Evolutionary conservation across 2,113 vertebrate species (phyloP).

Genomic region (Nesoenas mayeri): DNA sequence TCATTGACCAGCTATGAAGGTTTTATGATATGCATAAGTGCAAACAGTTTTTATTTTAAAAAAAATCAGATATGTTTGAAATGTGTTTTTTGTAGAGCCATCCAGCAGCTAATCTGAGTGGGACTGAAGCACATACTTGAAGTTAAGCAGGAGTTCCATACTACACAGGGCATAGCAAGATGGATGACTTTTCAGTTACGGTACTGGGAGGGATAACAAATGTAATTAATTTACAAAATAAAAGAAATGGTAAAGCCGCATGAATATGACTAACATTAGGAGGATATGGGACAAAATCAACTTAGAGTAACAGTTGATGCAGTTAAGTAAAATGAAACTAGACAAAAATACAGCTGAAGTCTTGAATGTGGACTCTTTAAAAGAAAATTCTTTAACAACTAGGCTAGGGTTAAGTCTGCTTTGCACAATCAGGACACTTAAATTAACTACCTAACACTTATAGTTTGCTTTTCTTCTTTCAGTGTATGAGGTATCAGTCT

Average conservation of each 20-base stretch:
- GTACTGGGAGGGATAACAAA: not conserved
- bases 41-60: not conserved
- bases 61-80: not conserved
- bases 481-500: not conserved
- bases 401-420: not conserved
- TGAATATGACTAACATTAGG: not conserved
- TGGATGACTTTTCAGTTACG: not conserved
- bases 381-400: not conserved
- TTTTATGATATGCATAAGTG: not conserved
- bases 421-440: not conserved
- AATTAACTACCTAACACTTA: not conserved
- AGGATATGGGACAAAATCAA: not conserved
- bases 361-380: not conserved
- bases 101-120: not conserved
- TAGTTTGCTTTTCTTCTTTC: not conserved
- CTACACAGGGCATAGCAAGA: not conserved
- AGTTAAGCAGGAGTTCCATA: not conserved
- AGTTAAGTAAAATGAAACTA: not conserved
- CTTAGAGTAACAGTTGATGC: not conserved
- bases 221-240: not conserved
- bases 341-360: not conserved
- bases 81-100: not conserved
- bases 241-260: not conserved
- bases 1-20: not conserved
- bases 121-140: not conserved